Conservation (phyloP, 2,113 vertebrate genomes). For the Carollia perspicillata region DNA sequence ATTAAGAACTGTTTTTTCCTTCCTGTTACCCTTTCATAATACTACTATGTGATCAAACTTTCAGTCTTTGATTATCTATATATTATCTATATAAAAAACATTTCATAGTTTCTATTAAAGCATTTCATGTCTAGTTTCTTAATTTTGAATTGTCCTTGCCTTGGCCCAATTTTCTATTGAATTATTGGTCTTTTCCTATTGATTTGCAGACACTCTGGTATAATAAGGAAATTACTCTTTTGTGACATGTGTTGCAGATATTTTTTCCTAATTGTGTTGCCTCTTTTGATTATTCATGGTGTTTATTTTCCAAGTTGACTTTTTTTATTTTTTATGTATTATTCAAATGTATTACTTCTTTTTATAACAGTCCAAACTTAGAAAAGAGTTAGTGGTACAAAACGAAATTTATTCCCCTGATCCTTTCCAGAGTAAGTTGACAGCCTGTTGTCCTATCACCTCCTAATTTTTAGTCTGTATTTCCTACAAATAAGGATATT, state of each 20-base stretch:
- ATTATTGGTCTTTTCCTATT: not conserved
- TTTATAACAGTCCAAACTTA: not conserved
- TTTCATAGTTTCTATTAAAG: not conserved
- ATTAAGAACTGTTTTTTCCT: not conserved
- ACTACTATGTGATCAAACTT: not conserved
- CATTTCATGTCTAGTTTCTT: constrained; percentile 30
- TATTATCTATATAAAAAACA: not conserved
- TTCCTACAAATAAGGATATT: not conserved
- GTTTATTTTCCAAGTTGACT: not conserved
- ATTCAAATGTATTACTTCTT: not conserved
- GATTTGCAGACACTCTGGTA: not conserved
- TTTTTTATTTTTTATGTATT: not conserved
- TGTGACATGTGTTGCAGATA: not conserved
- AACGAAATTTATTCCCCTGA: not conserved
- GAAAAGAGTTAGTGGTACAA: not conserved
- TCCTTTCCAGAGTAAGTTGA: not conserved
- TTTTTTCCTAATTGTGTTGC: not conserved
- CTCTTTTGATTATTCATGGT: not conserved
- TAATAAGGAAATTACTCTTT: not conserved
- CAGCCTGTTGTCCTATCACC: not conserved
- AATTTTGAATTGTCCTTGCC: constrained; percentile 17
- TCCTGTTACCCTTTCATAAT: not conserved
- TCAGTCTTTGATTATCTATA: not conserved
- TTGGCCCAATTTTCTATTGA: not conserved
- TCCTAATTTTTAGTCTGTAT: not conserved